Conservation (phyloP, 2,113 vertebrate species). For the Rafetus swinhoei region DNA sequence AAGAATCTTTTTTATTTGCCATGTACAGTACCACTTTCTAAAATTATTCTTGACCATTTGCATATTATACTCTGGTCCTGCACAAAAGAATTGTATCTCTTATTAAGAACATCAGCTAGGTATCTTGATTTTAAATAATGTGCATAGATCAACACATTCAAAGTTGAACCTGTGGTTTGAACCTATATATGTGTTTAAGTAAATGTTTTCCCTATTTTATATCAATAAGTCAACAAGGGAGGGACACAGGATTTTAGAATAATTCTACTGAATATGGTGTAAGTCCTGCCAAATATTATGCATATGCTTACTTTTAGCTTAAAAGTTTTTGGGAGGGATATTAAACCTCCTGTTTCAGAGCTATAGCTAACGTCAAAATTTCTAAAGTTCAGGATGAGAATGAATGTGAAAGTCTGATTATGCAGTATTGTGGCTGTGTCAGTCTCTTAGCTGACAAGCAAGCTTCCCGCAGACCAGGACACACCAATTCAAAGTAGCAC, state of each 20-base stretch:
- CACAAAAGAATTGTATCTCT: constrained; percentile 2
- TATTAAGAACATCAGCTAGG: not conserved
- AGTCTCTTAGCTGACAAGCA: not conserved
- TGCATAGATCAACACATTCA: not conserved
- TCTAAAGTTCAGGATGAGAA: not conserved
- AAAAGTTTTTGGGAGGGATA: not conserved
- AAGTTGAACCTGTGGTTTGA: not conserved
- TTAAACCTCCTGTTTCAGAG: fast-evolving
- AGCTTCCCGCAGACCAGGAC: not conserved
- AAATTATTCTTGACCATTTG: constrained; percentile 45
- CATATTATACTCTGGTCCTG: not conserved
- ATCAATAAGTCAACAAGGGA: not conserved
- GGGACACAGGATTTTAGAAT: not conserved
- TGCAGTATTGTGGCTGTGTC: not conserved
- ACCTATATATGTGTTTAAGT: not conserved
- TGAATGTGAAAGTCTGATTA: not conserved
- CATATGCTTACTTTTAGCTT: not conserved
- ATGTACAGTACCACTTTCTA: not conserved
- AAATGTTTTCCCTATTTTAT: not conserved
- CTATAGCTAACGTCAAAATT: not conserved
- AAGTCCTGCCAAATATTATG: not conserved
- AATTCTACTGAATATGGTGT: not conserved
- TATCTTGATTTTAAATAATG: constrained; percentile 3
- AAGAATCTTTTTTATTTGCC: constrained; percentile 14
- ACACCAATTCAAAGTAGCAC: not conserved